A percentile compares a stretch with the other conserved stretches of the same genome.
Evolutionary conservation across 1,140 invertebrate genomes (phyloP).

Genomic region (Sinonovacula constricta): DNA sequence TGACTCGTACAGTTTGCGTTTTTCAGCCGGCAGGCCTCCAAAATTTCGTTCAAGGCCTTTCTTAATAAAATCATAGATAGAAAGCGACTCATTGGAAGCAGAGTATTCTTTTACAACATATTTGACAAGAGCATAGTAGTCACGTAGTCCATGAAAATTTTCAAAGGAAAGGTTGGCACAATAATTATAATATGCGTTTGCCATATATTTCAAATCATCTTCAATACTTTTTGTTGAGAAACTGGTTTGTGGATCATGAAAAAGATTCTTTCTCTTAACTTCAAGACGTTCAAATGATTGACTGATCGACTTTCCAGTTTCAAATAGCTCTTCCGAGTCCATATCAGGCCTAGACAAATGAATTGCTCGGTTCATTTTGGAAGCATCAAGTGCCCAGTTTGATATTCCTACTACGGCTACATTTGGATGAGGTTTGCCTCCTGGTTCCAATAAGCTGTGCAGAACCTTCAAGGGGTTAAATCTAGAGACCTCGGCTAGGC

Average conservation of each 20-base stretch:
- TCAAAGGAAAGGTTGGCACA: constrained; percentile 48
- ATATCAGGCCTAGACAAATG: constrained; percentile 61
- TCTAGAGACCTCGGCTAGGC: constrained; percentile 60
- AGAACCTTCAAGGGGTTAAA: constrained; percentile 59
- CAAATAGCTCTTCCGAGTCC: constrained; percentile 47
- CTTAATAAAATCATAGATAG: constrained; percentile 1
- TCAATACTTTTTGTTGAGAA: background rate
- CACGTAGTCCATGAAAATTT: constrained; percentile 69
- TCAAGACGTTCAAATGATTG: constrained; percentile 1
- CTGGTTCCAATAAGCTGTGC: constrained; percentile 54
- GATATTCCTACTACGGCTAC: constrained; percentile 67
- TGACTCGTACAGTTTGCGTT: constrained; percentile 13
- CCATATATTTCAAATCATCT: constrained; percentile 46
- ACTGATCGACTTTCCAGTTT: constrained; percentile 39
- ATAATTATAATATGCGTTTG: constrained; percentile 58
- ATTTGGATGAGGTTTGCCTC: constrained; percentile 33
- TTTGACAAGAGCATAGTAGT: constrained; percentile 71
- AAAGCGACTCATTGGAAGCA: background rate
- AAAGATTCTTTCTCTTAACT: background rate
- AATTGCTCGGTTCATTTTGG: constrained; percentile 64
- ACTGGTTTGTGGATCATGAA: background rate
- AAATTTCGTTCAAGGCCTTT: constrained; percentile 65
- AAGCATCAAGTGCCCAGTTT: constrained; percentile 67
- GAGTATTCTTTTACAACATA: constrained; percentile 49
- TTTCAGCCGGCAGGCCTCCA: constrained; percentile 61